Conservation (phyloP, 2,113 vertebrate species). For the Thomomys bottae region DNA sequence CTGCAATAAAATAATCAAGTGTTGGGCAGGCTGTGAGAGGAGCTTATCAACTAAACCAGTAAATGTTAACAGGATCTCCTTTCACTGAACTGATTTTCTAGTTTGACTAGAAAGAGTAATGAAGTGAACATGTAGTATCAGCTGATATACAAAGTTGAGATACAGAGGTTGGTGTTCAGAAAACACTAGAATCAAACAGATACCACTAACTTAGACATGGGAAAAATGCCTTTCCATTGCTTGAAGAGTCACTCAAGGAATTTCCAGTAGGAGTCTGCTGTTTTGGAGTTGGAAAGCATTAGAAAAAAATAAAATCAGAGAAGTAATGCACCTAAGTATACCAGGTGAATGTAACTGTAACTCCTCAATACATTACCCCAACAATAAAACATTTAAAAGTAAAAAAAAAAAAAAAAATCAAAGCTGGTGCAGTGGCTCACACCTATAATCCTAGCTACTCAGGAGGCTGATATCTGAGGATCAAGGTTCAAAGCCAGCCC, state of each 20-base stretch:
- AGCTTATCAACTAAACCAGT: slow-evolving; percentile 61
- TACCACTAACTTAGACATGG: slow-evolving; percentile 23
- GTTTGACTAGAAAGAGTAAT: slow-evolving; percentile 37
- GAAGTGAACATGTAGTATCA: background rate
- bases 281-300: background rate
- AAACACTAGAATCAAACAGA: background rate
- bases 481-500: too few relatives aligned
- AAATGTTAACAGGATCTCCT: slow-evolving; percentile 56
- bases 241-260: background rate
- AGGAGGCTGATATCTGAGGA: too few relatives aligned
- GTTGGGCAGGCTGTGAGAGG: slow-evolving; percentile 55
- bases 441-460: too few relatives aligned
- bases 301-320: background rate
- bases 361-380: too few relatives aligned
- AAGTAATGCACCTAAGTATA: too few relatives aligned
- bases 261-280: background rate
- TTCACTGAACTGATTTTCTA: slow-evolving; percentile 69
- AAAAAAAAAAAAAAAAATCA: too few relatives aligned
- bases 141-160: slow-evolving; percentile 40
- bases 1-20: slow-evolving; percentile 75
- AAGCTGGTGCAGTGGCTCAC: too few relatives aligned
- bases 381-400: too few relatives aligned
- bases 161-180: background rate
- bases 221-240: background rate
- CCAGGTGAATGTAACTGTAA: too few relatives aligned